Base-by-base conservation (phyloP, 2,888 invertebrate species). In the Plebejus anna region DNA sequence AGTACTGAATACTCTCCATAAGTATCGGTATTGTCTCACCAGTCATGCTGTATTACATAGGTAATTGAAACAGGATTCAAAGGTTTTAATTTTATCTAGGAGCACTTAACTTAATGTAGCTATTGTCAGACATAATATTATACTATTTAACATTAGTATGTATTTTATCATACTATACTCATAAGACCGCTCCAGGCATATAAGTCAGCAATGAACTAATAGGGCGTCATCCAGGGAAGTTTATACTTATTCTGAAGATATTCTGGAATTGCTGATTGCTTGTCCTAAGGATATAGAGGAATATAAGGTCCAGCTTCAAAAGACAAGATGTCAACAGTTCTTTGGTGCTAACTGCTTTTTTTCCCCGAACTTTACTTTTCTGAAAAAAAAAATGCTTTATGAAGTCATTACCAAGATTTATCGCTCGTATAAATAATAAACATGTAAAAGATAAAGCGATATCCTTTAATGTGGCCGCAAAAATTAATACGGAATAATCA, bases 401-500 rank as follows among this genome's bases (percentile, higher is more conserved):
- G 66, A 66, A 66, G 66, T 66, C 32, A 66, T 66, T 66, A 66
- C 4, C 1, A 13, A 66, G 66, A 66, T 66, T 66, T 13, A 66
- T 66, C 32, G 36, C 66, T 66, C 13, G 66, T 28, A 42, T 42
- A 5, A 71, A 71, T 42, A 71, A 71, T 71, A 42, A 42, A 71
- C 22, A 36, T 42, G 38, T 42, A 71, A 73, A 11, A 32, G 28
- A 32, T 28, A 71, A 51, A 22, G 16, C 11, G 51, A 51, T 55
- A 55, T 32, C 32, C 32, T 73, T 55, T 51, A 55, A 51, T 51
- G 73, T 73, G 47, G 7, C 55, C 73, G 73, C 55, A 47, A 51
- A 73, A 51, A 47, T 51, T 51, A 73, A 47, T 66, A 13, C 66
- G 32, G 16, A 73, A 73, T 73, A 55, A 73, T 75, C 75, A 66